Evolutionary conservation across 2,888 invertebrate species (phyloP), one percentile per base, ranked within the genome.

Genomic region (Aquatica leii): DNA sequence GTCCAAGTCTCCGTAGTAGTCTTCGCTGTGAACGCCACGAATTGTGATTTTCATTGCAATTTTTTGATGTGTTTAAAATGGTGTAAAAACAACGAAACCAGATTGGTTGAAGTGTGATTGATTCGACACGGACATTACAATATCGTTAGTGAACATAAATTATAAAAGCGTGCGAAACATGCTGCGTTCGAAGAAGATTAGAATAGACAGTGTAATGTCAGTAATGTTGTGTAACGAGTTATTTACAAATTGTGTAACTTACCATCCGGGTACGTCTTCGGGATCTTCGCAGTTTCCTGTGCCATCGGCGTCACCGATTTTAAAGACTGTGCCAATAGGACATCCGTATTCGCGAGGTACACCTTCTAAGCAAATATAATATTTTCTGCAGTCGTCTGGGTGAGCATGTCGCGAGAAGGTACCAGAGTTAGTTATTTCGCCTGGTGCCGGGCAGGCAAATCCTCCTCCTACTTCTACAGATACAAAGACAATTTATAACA

Each of bases 241-340:
- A 77, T 77, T 73, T 76, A 76, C 73, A 75, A 62, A 54, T 52
- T 14, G 31, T 5, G 12, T 0, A 64, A 87, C 93, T 92, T 83
- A 94, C 95, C 95, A 96, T 88, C 95, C 96, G 82, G 92, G 93
- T 86, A 96, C 96, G 82, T 95, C 94, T 85, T 95, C 95, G 71
- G 96, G 96, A 80, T 95, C 95, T 83, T 94, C 93, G 83, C 96
- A 97, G 86, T 94, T 94, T 72, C 95, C 95, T 74, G 92, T 90
- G 77, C 94, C 95, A 74, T 95, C 95, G 77, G 90, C 84, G 78
- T 93, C 93, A 65, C 95, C 95, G 82, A 95, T 95, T 83, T 95
- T 94, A 90, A 95, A 97, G 55, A 96, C 96, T 60, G 95, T 95
- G 60, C 96, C 96, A 79, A 97, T 94, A 77, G 95, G 95, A 85